phyloP scores from a whole-genome alignment of 1,140 invertebrate species.

The Arion vulgaris region DNA sequence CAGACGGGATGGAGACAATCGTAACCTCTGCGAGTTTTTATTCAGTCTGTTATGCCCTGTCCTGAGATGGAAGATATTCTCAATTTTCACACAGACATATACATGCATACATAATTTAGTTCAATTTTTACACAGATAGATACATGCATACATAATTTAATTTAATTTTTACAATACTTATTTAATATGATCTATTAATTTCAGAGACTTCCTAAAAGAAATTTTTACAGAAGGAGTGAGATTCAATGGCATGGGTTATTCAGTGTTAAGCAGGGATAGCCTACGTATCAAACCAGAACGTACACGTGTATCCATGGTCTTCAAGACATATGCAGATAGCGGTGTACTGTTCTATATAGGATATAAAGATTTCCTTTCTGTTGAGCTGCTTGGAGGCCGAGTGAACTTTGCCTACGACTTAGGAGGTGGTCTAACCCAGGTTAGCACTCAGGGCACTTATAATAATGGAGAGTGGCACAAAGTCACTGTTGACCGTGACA shows the following conservation, averaged over 20 bases:
- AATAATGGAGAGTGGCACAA: slow-evolving; percentile 92
- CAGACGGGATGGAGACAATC: no score
- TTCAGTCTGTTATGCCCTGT: no score
- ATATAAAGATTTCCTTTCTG: slow-evolving; percentile 83
- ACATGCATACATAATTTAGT: no score
- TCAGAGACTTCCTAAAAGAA: slow-evolving; percentile 54
- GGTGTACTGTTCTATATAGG: slow-evolving; percentile 94
- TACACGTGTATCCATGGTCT: slow-evolving; percentile 80
- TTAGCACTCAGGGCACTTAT: slow-evolving; percentile 75
- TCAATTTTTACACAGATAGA: no score
- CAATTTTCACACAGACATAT: no score
- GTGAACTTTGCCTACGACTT: slow-evolving; percentile 80
- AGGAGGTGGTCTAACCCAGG: slow-evolving; percentile 79
- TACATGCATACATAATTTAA: no score
- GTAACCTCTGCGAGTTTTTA: no score
- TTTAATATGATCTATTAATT: slow-evolving; percentile 1
- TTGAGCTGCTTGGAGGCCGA: slow-evolving; percentile 85
- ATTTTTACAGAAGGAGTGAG: slow-evolving; percentile 67
- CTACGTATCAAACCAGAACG: slow-evolving; percentile 76
- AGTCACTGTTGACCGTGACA: slow-evolving; percentile 81
- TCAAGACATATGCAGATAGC: slow-evolving; percentile 89
- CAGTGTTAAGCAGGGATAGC: slow-evolving; percentile 76
- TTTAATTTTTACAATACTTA: no score
- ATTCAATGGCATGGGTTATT: slow-evolving; percentile 90
- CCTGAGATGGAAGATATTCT: no score